Conservation (phyloP, 1,140 invertebrate genomes). For the Triops longicaudatus region DNA sequence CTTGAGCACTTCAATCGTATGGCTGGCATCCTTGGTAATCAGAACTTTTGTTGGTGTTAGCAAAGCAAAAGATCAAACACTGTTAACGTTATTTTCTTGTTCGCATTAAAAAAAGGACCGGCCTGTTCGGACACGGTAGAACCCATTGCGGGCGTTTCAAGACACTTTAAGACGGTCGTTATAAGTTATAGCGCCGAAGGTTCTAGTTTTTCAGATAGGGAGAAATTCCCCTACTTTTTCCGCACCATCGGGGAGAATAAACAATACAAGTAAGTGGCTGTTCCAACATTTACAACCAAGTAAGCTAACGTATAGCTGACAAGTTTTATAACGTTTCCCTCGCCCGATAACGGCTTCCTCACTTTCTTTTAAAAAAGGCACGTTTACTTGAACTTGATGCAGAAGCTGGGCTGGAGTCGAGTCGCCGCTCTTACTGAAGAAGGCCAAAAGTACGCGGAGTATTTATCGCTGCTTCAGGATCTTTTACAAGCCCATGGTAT, state of each 20-base stretch:
- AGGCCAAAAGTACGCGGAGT: slow-evolving; percentile 70
- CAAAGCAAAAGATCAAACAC: background rate
- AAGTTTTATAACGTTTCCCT: too few relatives aligned
- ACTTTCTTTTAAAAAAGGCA: slow-evolving; percentile 39
- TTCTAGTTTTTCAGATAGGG: slow-evolving; percentile 55
- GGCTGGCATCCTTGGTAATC: slow-evolving; percentile 58
- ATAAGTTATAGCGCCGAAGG: slow-evolving; percentile 77
- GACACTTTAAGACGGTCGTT: slow-evolving; percentile 62
- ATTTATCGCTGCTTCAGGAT: slow-evolving; percentile 61
- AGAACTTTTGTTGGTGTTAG: background rate
- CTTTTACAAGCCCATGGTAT: slow-evolving; percentile 52
- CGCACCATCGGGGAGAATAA: slow-evolving; percentile 71
- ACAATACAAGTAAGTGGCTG: slow-evolving; percentile 51
- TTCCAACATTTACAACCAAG: background rate
- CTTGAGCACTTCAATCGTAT: slow-evolving; percentile 47
- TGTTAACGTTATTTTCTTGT: background rate
- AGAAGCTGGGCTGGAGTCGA: slow-evolving; percentile 56
- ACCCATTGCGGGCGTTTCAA: slow-evolving; percentile 68
- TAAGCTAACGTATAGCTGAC: too few relatives aligned
- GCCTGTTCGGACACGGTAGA: slow-evolving; percentile 77
- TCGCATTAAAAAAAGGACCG: slow-evolving; percentile 47
- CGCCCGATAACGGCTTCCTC: background rate
- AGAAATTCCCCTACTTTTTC: slow-evolving; percentile 72
- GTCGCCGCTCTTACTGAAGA: slow-evolving; percentile 67
- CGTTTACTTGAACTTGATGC: slow-evolving; percentile 58